Evolutionary conservation across 2,797 vertebrate genomes (phyloP).

Genomic region (Coluber constrictor): DNA sequence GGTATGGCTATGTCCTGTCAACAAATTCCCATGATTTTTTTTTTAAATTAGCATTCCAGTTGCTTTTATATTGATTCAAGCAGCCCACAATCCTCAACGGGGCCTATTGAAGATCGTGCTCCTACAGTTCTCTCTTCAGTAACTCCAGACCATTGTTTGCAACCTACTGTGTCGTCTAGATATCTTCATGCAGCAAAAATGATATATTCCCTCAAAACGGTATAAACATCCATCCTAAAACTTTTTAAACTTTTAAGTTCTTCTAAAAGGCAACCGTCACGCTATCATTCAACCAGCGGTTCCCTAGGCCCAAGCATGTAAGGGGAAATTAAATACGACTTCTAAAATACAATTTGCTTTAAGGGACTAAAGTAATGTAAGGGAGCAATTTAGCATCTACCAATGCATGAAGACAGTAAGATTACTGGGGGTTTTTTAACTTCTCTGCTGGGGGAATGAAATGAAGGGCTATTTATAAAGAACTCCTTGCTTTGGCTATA

Average conservation of each 20-base stretch:
- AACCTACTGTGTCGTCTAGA: not conserved
- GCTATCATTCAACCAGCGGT: conserved; percentile 22
- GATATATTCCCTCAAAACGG: not conserved
- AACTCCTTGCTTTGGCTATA: conserved; percentile 65
- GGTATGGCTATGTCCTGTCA: not conserved
- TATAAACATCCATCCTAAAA: not conserved
- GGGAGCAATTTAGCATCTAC: conserved; percentile 49
- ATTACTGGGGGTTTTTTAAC: conserved; percentile 37
- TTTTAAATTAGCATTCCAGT: not conserved
- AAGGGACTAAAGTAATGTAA: conserved; percentile 52
- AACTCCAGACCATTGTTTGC: not conserved
- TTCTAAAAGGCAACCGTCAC: conserved; percentile 18
- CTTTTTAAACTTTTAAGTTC: conserved; percentile 22
- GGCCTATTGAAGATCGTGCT: too few relatives aligned
- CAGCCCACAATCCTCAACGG: not conserved
- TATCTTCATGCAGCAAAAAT: not conserved
- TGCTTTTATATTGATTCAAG: not conserved
- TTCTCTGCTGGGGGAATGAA: conserved; percentile 58
- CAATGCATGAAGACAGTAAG: conserved; percentile 38
- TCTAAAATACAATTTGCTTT: conserved; percentile 53
- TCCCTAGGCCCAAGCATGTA: conserved; percentile 31
- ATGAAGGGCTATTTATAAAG: conserved; percentile 62
- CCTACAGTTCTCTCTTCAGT: not conserved
- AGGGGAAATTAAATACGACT: conserved; percentile 46
- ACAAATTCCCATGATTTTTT: not conserved